Evolutionary conservation across 2,888 invertebrate species (phyloP), one percentile per base, ranked within the genome.

Genomic region (Eupithecia inturbata): DNA sequence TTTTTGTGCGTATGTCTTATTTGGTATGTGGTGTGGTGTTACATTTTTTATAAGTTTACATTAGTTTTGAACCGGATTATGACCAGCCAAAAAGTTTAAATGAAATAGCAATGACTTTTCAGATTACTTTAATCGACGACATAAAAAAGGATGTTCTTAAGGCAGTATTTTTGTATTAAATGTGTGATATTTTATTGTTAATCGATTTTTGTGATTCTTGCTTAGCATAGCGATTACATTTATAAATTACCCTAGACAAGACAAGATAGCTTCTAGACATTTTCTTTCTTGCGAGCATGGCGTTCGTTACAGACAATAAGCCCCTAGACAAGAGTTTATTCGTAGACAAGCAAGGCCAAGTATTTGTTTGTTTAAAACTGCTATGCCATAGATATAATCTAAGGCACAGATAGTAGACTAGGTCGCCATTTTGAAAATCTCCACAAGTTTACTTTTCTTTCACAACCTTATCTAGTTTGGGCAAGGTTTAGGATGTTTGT

Each of bases 401-500:
- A 31, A 16, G 31, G 0, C 53, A 53, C 28, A 31, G 4, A 28
- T 60, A 31, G 28, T 1, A 28, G 28, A 19, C 62, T 9, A 16
- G 1, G 62, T 31, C 31, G 19, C 19, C 31, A 31, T 62, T 19
- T 9, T 62, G 28, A 31, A 31, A 62, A 57, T 57, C 57, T 57
- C 26, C 26, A 5, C n/a, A 26, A 57, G 57, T 57, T 57, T 12
- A 57, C 57, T 26, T 31, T 62, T 62, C 31, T 64, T 64, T 64
- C 36, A 26, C 49, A 53, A n/a, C 57, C 22, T 73, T 76, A 74
- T 78, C 76, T 70, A 14, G 66, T 45, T 75, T 72, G 64, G 70
- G 10, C 78, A 77, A 78, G 77, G 77, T 72, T 75, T 77, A 75
- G 76, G 76, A 74, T 79, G 75, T 79, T 79, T 77, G 68, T 63